Evolutionary conservation across 2,797 vertebrate genomes (phyloP).

Genomic region (Lacerta agilis): DNA sequence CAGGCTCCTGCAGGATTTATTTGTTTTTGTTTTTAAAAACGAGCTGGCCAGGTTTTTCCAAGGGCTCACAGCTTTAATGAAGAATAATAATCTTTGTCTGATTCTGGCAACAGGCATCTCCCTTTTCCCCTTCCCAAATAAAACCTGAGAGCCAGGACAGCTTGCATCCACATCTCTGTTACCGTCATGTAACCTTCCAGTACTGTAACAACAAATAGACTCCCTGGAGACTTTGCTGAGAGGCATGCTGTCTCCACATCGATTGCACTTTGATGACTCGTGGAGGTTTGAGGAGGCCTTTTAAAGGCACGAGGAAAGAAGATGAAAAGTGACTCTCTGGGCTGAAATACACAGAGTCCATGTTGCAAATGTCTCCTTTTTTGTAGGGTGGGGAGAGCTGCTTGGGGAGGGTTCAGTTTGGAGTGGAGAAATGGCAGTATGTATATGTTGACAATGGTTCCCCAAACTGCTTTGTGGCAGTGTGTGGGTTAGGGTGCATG

Average conservation of each 20-base stretch:
- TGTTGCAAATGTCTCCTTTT: background rate
- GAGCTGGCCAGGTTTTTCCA: conserved; percentile 57
- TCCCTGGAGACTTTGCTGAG: conserved; percentile 11
- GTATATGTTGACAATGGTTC: background rate
- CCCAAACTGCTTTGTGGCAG: background rate
- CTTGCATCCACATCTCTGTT: conserved; percentile 28
- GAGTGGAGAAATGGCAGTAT: background rate
- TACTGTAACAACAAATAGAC: conserved; percentile 35
- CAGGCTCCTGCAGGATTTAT: conserved; percentile 36
- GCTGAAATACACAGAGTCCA: background rate
- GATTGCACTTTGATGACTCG: background rate
- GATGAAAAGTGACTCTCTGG: background rate
- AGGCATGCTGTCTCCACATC: background rate
- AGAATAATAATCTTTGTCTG: conserved; percentile 62
- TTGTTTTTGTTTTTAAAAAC: conserved; percentile 67
- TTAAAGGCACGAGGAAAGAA: conserved; percentile 21
- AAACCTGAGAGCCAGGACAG: conserved; percentile 42
- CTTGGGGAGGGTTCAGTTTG: background rate
- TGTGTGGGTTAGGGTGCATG: background rate
- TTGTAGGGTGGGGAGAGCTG: background rate
- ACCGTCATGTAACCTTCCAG: background rate
- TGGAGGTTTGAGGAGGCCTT: conserved; percentile 11
- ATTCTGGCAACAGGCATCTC: conserved; percentile 55
- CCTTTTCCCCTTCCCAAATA: conserved; percentile 48
- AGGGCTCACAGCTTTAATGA: conserved; percentile 61